Conservation (phyloP, 2,113 vertebrate species). For the Osmerus eperlanus region DNA sequence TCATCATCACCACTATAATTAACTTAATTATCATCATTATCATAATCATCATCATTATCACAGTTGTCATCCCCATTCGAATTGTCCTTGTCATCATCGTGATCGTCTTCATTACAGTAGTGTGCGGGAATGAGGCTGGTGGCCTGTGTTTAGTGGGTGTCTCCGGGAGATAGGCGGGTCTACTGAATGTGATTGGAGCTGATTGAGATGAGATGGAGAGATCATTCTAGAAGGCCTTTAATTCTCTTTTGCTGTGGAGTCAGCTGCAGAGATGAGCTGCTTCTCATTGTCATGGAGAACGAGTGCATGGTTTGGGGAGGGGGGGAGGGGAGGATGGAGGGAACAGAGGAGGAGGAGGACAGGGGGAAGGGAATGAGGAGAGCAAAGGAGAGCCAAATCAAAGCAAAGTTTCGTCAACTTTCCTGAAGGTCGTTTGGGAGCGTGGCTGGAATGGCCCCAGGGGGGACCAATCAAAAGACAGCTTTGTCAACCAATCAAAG, state of each 20-base stretch:
- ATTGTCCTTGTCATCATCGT: too few relatives aligned
- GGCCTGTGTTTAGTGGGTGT: not conserved
- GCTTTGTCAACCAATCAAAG: conserved; percentile 73
- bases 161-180: not conserved
- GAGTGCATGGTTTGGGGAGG: conserved; percentile 53
- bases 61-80: too few relatives aligned
- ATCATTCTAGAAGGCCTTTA: conserved; percentile 23
- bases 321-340: conserved; percentile 45
- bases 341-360: conserved; percentile 35
- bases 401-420: conserved; percentile 71
- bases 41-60: too few relatives aligned
- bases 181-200: conserved; percentile 22
- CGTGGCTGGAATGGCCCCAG: conserved; percentile 61
- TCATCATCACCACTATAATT: too few relatives aligned
- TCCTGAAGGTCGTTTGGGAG: conserved; percentile 71
- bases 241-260: conserved; percentile 50
- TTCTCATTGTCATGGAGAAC: conserved; percentile 66
- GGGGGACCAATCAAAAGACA: conserved; percentile 66
- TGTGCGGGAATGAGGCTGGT: not conserved
- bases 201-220: conserved; percentile 61
- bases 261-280: conserved; percentile 53
- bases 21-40: too few relatives aligned
- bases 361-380: conserved; percentile 14
- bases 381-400: conserved; percentile 45
- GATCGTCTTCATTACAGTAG: too few relatives aligned